These are phyloP conservation scores for Cnemophilus loriae DNA, from an alignment of 2,113 vertebrate species.

Conservation along the genomic window DNA sequence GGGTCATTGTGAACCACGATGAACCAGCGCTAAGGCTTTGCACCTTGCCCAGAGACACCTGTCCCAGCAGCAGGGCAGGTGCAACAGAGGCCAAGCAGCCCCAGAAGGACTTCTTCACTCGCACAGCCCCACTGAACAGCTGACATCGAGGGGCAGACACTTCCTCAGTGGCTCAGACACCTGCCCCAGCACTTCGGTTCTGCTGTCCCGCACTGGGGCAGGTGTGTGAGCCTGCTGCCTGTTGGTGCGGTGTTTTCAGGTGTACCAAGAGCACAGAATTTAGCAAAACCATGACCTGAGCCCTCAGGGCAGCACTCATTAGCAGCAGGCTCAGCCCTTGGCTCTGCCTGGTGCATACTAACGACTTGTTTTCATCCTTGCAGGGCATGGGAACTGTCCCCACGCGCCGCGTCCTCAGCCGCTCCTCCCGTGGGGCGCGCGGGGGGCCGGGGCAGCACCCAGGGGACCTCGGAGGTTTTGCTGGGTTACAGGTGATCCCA, in stretches of 20 bases:
- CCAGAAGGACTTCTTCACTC: background rate
- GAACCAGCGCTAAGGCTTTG: background rate
- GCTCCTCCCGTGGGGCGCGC: accelerated
- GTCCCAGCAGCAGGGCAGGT: background rate
- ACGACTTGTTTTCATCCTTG: background rate
- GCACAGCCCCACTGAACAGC: background rate
- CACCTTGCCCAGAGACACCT: background rate
- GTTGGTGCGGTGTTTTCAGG: background rate
- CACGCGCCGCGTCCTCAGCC: accelerated
- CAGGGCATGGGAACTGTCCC: background rate
- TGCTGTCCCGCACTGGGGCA: accelerated
- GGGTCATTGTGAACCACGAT: accelerated
- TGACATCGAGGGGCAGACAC: accelerated
- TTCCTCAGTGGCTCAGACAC: background rate
- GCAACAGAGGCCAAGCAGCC: background rate
- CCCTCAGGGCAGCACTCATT: background rate
- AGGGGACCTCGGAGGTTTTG: background rate
- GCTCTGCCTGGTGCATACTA: background rate
- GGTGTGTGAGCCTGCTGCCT: accelerated
- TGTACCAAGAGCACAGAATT: background rate
- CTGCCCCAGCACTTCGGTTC: background rate
- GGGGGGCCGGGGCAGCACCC: background rate
- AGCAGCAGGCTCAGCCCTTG: background rate
- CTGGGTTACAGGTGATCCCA: background rate
- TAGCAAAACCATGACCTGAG: background rate